Conservation (phyloP, 2,888 invertebrate genomes). For the Drosophila neonasuta region DNA sequence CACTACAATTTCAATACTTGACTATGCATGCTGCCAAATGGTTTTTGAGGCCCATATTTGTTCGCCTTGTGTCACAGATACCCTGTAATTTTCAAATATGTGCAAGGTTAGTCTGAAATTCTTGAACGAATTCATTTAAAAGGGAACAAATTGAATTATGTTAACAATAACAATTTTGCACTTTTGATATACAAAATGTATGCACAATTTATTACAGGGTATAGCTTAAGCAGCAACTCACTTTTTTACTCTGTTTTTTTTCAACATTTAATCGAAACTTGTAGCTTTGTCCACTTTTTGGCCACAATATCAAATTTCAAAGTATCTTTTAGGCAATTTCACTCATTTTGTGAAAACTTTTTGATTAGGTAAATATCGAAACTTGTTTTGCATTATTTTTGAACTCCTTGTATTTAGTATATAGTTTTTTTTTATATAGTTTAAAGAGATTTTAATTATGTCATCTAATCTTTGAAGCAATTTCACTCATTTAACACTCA, state of each 20-base stretch:
- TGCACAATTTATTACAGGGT: neutral
- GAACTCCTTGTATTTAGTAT: neutral
- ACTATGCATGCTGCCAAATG: conserved; percentile 3
- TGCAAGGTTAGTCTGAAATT: neutral
- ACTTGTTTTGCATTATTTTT: neutral
- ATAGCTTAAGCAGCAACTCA: neutral
- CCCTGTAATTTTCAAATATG: neutral
- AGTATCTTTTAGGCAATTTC: neutral
- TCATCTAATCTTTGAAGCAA: neutral
- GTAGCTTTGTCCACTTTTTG: neutral
- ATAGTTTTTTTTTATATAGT: neutral
- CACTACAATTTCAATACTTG: conserved; percentile 16
- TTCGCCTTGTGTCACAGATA: neutral
- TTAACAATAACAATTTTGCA: too few species aligned
- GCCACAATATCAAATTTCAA: neutral
- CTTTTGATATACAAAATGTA: too few species aligned
- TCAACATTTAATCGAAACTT: neutral
- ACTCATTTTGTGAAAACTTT: neutral
- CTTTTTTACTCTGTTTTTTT: neutral
- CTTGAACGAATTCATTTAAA: neutral
- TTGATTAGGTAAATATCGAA: neutral
- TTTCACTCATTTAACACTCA: neutral
- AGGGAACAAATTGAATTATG: too few species aligned
- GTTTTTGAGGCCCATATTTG: conserved; percentile 3
- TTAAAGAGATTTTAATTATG: neutral